Evolutionary conservation across 2,113 vertebrate species (phyloP).

Genomic region (Serinus canaria): DNA sequence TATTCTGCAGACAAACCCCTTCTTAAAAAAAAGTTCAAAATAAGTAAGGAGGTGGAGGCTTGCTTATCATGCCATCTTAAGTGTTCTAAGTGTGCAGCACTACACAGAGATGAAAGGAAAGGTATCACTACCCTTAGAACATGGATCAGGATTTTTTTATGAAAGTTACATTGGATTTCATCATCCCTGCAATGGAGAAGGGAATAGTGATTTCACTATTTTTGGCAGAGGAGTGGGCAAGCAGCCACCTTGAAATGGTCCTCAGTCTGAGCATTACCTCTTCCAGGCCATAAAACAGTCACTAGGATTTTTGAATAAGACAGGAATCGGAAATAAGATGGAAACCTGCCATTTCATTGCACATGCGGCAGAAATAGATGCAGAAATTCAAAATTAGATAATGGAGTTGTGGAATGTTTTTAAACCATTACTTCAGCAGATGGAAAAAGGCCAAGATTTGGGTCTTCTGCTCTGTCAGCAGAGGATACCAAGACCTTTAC

Average conservation of each 20-base stretch:
- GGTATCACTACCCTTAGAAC: neutral
- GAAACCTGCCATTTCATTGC: constrained; percentile 33
- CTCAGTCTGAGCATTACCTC: neutral
- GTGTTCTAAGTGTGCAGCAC: neutral
- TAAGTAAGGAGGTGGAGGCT: neutral
- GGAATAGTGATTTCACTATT: constrained; percentile 20
- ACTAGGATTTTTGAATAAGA: constrained; percentile 9
- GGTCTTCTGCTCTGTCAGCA: neutral
- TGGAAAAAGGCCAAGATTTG: neutral
- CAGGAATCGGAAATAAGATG: constrained; percentile 17
- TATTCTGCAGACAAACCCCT: neutral
- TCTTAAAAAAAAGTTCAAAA: neutral
- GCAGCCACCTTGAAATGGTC: constrained; percentile 27
- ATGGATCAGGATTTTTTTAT: neutral
- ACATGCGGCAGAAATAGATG: constrained; percentile 8
- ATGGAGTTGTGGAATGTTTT: neutral
- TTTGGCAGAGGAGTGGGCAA: constrained; percentile 28
- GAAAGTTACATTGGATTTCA: neutral
- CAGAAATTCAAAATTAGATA: constrained; percentile 17
- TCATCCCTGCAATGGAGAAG: neutral
- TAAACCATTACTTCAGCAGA: constrained; percentile 35
- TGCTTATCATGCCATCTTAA: neutral
- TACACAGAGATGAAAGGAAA: neutral
- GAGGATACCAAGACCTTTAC: neutral
- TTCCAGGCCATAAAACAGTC: constrained; percentile 30